Base-by-base conservation (phyloP, 1,140 invertebrate species). In the Drosophila chauvacae region DNA sequence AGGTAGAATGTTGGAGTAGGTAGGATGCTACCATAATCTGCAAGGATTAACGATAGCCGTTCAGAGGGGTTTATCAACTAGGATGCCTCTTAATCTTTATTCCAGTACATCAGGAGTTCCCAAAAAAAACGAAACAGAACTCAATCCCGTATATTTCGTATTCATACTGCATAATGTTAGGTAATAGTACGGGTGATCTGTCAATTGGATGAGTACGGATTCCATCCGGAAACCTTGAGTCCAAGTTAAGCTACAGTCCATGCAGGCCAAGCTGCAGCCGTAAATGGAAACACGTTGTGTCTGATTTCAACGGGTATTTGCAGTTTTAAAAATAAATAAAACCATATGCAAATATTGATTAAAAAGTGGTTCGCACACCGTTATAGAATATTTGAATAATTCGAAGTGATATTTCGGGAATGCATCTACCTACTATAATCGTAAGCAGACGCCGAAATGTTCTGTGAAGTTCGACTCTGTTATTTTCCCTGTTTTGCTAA, bases 371-470 rank as follows among this genome's bases (percentile, higher is more conserved):
- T 37, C 35, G 18, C n/a, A 68, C 35, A 53, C 48, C 48, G 62
- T 68, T 70, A 68, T 45, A 66, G 30, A 70, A 53, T 33, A 20
- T 50, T 7, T 70, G 30, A 55, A 45, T 70, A 70, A 68, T 45
- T 35, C 35, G 30, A n/a, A 33, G n/a, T 39, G 62, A 37, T 66
- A 44, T 55, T 33, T 66, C 35, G 14, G 61, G 61, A 70, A 70
- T 66, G 62, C 45, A 55, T 66, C 62, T 37, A 33, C 33, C 9
- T 23, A 55, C 35, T 51, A 26, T 9, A 51, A 26, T 33, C 33
- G 28, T 51, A 47, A 41, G 20, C 50, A 20, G 16, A 48, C 23
- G 6, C 1, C 35, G 10, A 51, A 41, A 48, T 71, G 13, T 20
- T 69, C 35, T 58, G 44, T 33, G 18, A 28, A 71, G 18, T 55